Conservation (phyloP, 1,140 invertebrate species). For the Drosophila santomea region DNA sequence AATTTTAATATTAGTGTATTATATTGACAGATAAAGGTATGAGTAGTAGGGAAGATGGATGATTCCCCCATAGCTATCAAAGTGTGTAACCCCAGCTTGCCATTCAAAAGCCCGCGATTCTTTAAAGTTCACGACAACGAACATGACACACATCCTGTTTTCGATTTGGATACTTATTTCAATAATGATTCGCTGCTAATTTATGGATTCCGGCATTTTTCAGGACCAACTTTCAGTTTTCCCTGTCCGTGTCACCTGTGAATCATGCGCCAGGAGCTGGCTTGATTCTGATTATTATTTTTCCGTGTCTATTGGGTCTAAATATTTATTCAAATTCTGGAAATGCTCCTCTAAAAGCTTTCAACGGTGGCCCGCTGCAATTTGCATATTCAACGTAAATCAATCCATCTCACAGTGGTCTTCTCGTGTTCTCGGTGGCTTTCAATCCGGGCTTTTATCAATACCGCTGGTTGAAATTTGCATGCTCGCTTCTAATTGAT, state of each 20-base stretch:
- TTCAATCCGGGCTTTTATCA: constrained; percentile 51
- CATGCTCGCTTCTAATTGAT: constrained; percentile 73
- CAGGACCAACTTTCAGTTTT: background rate
- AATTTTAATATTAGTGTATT: no score
- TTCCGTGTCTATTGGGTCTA: constrained; percentile 6
- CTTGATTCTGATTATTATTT: constrained; percentile 23
- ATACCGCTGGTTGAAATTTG: constrained; percentile 59
- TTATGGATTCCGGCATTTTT: constrained; percentile 18
- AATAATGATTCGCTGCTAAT: background rate
- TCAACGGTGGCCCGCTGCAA: constrained; percentile 36
- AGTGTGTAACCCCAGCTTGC: no score
- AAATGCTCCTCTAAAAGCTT: constrained; percentile 40
- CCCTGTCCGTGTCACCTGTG: constrained; percentile 1
- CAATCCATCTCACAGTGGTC: constrained; percentile 30
- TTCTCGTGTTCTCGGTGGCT: constrained; percentile 24
- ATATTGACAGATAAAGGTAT: no score
- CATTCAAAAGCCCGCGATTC: no score
- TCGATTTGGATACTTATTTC: background rate
- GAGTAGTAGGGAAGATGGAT: no score
- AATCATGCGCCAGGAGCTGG: constrained; percentile 17
- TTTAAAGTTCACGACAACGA: no score
- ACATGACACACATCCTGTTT: constrained; percentile 12
- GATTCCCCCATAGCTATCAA: no score
- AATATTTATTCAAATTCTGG: constrained; percentile 44
- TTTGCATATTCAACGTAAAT: constrained; percentile 52